Evolutionary conservation across 2,797 vertebrate species (phyloP), one percentile per base, ranked within the genome.

Genomic region (Oophaga sylvatica): DNA sequence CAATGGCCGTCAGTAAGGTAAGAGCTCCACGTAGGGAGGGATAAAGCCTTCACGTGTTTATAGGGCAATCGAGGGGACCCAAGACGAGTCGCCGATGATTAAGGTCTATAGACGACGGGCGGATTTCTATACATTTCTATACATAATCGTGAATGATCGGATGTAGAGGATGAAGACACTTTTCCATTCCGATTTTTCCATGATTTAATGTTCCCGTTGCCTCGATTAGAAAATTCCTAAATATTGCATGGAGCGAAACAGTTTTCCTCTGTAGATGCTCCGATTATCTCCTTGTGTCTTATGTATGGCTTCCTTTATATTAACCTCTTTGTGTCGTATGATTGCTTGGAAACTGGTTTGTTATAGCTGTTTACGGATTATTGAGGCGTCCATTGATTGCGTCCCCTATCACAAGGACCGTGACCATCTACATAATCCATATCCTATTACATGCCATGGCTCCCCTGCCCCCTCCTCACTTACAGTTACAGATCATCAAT

Each of bases 1-100:
- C 63, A 13, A 20, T 53, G 71, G 20, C 48, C 11, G 45, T 17
- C 85, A 10, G 11, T 45, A 75, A 73, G 79, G 79, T 87, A 81
- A 75, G 19, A 3, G 20, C 26, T 62, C 13, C 3, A 62, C 45
- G 22, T 35, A 60, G 63, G 63, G 11, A n/a, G 67, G 29, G 15
- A 31, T 1, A 68, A 15, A n/a, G 5, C 29, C 20, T 2, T 68
- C 63, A 26, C n/a, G n/a, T 71, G 16, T 71, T 19, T 68, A 6
- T 31, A 68, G 11, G 67, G 2, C 22, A 10, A 8, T 67, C 11
- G 13, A 3, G 11, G n/a, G 11, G n/a, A 1, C 63, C n/a, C n/a
- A 67, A n/a, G 2, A 26, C n/a, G 2, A 67, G 63, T 12, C 11
- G 29, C 29, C 20, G n/a, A n/a, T 1, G 9, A 62, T 3, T 20